Evolutionary conservation across 2,888 invertebrate species (phyloP), one percentile per base, ranked within the genome.

Genomic region (Lagria hirta): DNA sequence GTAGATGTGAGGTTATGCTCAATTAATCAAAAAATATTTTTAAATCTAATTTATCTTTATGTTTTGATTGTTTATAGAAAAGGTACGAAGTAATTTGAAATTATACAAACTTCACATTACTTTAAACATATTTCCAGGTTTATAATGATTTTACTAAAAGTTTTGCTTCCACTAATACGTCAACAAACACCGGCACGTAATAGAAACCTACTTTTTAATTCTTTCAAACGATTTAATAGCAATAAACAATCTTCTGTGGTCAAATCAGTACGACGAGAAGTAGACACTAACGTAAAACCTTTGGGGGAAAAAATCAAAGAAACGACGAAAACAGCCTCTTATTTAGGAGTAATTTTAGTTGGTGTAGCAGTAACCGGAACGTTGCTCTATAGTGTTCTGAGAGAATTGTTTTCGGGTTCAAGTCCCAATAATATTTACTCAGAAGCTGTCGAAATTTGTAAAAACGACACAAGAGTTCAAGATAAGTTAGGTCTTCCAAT

Each of bases 401-500:
- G 81, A 47, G 95, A 95, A 71, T 72, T 96, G 13, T 91, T 95
- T 71, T 93, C 94, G 2, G 83, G 84, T 48, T 85, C 86, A 54
- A 94, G 93, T 68, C 84, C 92, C 0, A 90, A 88, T 69, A 88
- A 83, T 59, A 80, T 94, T 43, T 95, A 92, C 66, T 81, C 84
- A 10, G 79, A 81, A 57, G 88, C 94, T 1, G 74, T 88, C 11
- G 82, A 88, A 45, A 77, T 80, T 57, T 90, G 92, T 61, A 80
- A 82, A 54, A 77, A 83, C 59, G 85, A 93, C 72, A 75, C 82
- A 3, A 77, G 84, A 62, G 79, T 95, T 1, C 79, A 83, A 61
- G 88, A 92, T 71, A 79, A 84, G n/a, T 73, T 95, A 37, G 96
- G 96, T n/a, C 76, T 83, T 47, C 93, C 94, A 3, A 87, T 96